Percentiles rank a stretch among this genome's conserved stretches.
Evolutionary conservation across 2,888 invertebrate species (phyloP).

Genomic region (Tuberolachnus salignus): DNA sequence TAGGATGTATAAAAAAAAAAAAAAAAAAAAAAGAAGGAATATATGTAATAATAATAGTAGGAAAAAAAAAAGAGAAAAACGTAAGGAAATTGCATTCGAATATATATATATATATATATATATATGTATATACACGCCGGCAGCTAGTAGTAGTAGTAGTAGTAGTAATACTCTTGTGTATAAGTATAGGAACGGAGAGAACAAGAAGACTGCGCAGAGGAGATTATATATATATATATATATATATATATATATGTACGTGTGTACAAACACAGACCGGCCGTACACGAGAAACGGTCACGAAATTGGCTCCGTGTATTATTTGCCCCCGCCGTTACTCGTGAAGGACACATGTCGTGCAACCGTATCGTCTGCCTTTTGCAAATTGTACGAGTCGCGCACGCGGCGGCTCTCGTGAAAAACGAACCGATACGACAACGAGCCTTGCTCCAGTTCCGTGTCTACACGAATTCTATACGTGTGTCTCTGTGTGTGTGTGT

Average conservation of each 20-base stretch:
- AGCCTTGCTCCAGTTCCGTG: constrained; percentile 53
- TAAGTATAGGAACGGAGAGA: neutral
- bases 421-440: constrained; percentile 40
- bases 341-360: constrained; percentile 51
- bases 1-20: constrained; percentile 5
- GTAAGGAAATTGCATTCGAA: neutral
- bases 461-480: constrained; percentile 33
- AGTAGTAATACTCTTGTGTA: too few species aligned
- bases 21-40: too few species aligned
- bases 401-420: constrained; percentile 39
- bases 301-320: constrained; percentile 53
- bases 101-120: neutral
- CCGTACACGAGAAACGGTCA: constrained; percentile 54
- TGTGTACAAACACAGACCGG: neutral
- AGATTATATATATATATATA: neutral
- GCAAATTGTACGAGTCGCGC: constrained; percentile 12
- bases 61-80: constrained; percentile 8
- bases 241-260: neutral
- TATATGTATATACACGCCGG: neutral
- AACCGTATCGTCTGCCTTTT: constrained; percentile 51
- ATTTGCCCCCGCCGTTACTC: constrained; percentile 53
- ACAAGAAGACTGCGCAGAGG: too few species aligned
- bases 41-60: too few species aligned
- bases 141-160: too few species aligned
- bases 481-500: neutral